Percentiles rank a stretch among this genome's conserved stretches.
Conservation (phyloP, 2,888 invertebrate species). For the Platypus cylindrus region DNA sequence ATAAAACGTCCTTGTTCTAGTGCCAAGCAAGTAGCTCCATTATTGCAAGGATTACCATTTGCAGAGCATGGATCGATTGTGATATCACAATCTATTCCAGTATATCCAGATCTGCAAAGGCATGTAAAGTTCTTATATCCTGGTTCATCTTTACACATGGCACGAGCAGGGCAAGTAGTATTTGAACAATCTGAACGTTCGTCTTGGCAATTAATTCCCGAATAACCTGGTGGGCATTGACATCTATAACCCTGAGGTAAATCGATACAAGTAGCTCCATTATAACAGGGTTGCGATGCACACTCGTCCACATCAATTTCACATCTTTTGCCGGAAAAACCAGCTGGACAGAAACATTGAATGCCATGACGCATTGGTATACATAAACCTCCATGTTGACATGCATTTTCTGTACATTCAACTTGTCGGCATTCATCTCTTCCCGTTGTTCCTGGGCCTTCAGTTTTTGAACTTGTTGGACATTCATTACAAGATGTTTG, state of each 20-base stretch:
- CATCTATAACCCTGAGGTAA: conserved; percentile 81
- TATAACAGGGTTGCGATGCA: conserved; percentile 85
- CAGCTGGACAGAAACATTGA: conserved; percentile 89
- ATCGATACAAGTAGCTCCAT: conserved; percentile 85
- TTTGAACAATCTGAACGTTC: conserved; percentile 79
- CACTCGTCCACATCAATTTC: conserved; percentile 94
- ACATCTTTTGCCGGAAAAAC: conserved; percentile 85
- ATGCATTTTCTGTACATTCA: conserved; percentile 75
- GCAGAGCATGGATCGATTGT: conserved; percentile 88
- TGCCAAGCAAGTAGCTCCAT: conserved; percentile 80
- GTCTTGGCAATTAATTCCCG: conserved; percentile 90
- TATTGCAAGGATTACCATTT: conserved; percentile 81
- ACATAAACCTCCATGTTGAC: conserved; percentile 84
- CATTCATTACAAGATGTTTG: conserved; percentile 82
- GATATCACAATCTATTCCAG: conserved; percentile 82
- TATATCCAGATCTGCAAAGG: conserved; percentile 87
- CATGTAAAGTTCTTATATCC: conserved; percentile 84
- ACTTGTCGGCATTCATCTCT: conserved; percentile 76
- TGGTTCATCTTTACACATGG: conserved; percentile 94
- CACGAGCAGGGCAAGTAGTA: conserved; percentile 87
- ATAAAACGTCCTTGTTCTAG: conserved; percentile 84
- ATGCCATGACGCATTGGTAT: conserved; percentile 77
- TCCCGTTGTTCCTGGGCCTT: conserved; percentile 62
- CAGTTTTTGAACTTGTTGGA: conserved; percentile 80
- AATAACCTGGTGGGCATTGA: conserved; percentile 74